A percentile compares a stretch with the other conserved stretches of the same genome.
phyloP scores from a whole-genome alignment of 2,888 invertebrate genomes.

The Hypomecis punctinalis region DNA sequence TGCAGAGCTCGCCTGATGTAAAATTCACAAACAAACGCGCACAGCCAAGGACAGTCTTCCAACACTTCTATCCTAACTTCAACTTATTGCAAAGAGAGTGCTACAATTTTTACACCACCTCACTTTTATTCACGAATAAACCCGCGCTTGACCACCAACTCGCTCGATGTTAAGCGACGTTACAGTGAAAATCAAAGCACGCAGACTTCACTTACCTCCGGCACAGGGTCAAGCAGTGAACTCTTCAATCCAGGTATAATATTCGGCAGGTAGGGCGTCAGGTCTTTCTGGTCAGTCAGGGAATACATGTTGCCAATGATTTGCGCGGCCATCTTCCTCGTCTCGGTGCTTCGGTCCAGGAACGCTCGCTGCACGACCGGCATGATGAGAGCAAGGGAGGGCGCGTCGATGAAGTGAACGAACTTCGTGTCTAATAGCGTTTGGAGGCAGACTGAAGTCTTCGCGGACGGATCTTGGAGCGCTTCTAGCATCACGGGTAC shows the following conservation, averaged over 20 bases:
- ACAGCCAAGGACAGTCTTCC: no score
- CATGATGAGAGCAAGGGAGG: constrained; percentile 99
- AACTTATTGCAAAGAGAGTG: no score
- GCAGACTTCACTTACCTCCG: constrained; percentile 87
- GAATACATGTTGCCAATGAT: constrained; percentile 99
- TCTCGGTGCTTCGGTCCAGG: constrained; percentile 98
- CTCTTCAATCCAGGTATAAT: constrained; percentile 98
- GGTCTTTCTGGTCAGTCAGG: constrained; percentile 98
- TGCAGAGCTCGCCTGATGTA: no score
- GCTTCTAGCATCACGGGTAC: constrained; percentile 95
- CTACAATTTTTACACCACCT: no score
- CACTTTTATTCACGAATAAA: no score
- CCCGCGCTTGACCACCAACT: no score
- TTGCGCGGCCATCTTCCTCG: constrained; percentile 99
- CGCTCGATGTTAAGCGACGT: no score
- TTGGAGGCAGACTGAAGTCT: constrained; percentile 96
- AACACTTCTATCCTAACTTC: no score
- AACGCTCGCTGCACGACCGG: constrained; percentile 99
- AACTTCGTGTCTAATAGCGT: constrained; percentile 97
- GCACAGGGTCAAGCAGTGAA: constrained; percentile 98
- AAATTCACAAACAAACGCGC: no score
- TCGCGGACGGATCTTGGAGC: constrained; percentile 97
- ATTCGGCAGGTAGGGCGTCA: constrained; percentile 97
- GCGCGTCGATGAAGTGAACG: constrained; percentile 99
- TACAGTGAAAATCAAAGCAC: no score